Conservation (phyloP, 2,888 invertebrate genomes). For the Coecobrya sp. region DNA sequence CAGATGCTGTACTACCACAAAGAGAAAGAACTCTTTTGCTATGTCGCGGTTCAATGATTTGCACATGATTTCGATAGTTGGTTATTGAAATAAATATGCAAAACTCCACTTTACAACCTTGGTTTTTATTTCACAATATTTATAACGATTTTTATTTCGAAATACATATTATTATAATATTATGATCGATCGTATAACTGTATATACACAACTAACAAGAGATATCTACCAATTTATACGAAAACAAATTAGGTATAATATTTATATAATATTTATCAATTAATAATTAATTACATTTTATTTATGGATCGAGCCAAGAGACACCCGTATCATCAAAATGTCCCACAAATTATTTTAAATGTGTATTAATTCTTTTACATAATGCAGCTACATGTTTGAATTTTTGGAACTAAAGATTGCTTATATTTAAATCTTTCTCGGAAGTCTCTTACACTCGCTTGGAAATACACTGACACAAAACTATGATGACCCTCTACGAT, state of each 20-base stretch:
- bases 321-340: slow-evolving; percentile 33
- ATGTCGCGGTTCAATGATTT: no score
- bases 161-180: slow-evolving; percentile 43
- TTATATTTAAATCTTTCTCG: not conserved
- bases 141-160: slow-evolving; percentile 54
- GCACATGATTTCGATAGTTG: not conserved
- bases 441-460: not conserved
- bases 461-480: not conserved
- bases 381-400: not conserved
- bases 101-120: not conserved
- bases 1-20: no score
- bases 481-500: not conserved
- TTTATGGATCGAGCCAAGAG: slow-evolving; percentile 30
- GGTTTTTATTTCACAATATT: slow-evolving; percentile 27
- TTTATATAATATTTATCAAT: not conserved
- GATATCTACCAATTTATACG: slow-evolving; percentile 4
- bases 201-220: slow-evolving; percentile 41
- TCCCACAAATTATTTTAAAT: slow-evolving; percentile 22
- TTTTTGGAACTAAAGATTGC: not conserved
- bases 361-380: not conserved
- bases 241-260: slow-evolving; percentile 5
- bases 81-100: not conserved
- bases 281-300: not conserved
- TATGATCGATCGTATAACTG: slow-evolving; percentile 26
- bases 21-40: no score